Evolutionary conservation across 2,888 invertebrate species (phyloP).

Genomic region (Lordiphosa fenestrarum): DNA sequence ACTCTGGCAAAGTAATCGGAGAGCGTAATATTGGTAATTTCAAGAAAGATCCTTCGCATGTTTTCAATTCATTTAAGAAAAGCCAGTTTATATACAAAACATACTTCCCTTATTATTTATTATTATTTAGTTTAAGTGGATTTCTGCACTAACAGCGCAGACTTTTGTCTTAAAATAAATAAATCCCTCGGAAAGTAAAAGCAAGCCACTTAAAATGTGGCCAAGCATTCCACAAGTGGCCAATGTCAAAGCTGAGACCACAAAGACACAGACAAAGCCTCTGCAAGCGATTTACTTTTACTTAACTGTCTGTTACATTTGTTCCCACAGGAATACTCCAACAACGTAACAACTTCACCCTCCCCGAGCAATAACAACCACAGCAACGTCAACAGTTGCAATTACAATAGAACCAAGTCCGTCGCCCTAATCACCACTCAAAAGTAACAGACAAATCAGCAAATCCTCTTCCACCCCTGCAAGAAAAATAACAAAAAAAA

Average conservation of each 20-base stretch:
- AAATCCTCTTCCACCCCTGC: background rate
- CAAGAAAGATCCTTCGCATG: too few species aligned
- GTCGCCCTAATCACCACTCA: constrained; percentile 18
- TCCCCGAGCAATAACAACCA: constrained; percentile 2
- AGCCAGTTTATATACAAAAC: too few species aligned
- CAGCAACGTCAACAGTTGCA: constrained; percentile 9
- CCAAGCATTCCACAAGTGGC: constrained; percentile 36
- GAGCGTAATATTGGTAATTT: too few species aligned
- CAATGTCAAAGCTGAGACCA: constrained; percentile 21
- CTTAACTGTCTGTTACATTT: constrained; percentile 12
- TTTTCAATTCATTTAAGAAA: too few species aligned
- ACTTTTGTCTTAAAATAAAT: constrained; percentile 2
- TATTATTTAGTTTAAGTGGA: too few species aligned
- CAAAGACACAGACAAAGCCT: constrained; percentile 15
- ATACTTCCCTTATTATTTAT: too few species aligned
- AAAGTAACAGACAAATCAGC: constrained; percentile 16
- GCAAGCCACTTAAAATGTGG: background rate
- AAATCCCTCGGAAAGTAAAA: background rate
- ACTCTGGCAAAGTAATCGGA: too few species aligned
- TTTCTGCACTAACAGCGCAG: background rate
- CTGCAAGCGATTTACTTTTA: constrained; percentile 17
- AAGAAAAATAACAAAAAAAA: background rate
- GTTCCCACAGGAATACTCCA: constrained; percentile 66
- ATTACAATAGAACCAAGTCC: constrained; percentile 31
- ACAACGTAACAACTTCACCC: constrained; percentile 42